Conservation (phyloP, 2,113 vertebrate genomes). For the Bothrops jararaca region DNA sequence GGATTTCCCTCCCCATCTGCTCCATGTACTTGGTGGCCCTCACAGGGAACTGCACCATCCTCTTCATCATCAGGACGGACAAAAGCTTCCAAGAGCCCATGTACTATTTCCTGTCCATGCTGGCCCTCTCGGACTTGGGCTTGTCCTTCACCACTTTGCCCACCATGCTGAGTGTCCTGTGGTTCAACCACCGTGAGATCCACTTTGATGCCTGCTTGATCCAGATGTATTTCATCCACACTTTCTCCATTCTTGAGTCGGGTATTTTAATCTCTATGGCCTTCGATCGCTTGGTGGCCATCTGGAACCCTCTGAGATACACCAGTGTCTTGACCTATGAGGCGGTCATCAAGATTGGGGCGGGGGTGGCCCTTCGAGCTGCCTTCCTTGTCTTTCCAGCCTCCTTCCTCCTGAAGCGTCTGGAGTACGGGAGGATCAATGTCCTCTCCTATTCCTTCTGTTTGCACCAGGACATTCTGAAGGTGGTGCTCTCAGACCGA, state of each 20-base stretch:
- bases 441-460: conserved; percentile 58
- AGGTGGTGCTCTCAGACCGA: conserved; percentile 40
- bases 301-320: conserved; percentile 11
- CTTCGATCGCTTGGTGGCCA: conserved; percentile 24
- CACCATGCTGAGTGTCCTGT: conserved; percentile 48
- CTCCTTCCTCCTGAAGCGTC: conserved; percentile 18
- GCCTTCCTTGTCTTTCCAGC: conserved; percentile 29
- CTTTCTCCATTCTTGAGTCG: conserved; percentile 36
- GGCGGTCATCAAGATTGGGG: conserved; percentile 18
- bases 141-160: conserved; percentile 54
- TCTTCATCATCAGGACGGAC: conserved; percentile 28
- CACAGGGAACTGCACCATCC: conserved; percentile 43
- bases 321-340: conserved; percentile 18
- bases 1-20: conserved; percentile 43
- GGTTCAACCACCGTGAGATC: conserved; percentile 27
- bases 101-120: conserved; percentile 45
- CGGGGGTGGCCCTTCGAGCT: neutral
- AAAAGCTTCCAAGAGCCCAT: conserved; percentile 17
- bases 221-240: conserved; percentile 58
- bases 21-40: conserved; percentile 45
- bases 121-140: conserved; percentile 49
- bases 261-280: conserved; percentile 55
- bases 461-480: conserved; percentile 55
- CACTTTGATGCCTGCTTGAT: neutral
- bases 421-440: conserved; percentile 34